These are phyloP conservation scores for Drosophila cognata DNA, from an alignment of 2,888 invertebrate species.

Conservation along the genomic window DNA sequence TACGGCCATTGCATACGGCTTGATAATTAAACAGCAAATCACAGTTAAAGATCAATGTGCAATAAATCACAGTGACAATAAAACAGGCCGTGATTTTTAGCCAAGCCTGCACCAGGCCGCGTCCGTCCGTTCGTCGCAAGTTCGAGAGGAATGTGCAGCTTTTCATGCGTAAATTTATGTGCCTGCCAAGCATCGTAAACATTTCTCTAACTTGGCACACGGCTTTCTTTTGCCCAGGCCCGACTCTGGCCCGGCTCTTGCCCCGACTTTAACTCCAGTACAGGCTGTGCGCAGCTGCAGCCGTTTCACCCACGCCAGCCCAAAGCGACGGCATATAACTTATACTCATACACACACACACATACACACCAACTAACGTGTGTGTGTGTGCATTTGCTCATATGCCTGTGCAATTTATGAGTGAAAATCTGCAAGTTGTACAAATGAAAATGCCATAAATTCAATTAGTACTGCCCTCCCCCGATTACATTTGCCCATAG, in stretches of 20 bases:
- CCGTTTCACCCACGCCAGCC: conserved; percentile 76
- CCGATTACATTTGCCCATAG: conserved; percentile 12
- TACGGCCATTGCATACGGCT: not conserved
- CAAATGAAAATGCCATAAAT: conserved; percentile 76
- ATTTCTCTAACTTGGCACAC: conserved; percentile 66
- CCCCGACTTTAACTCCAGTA: conserved; percentile 9
- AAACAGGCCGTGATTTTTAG: conserved; percentile 45
- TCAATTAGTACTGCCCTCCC: conserved; percentile 63
- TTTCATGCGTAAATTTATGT: conserved; percentile 82
- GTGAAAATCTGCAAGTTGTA: conserved; percentile 72
- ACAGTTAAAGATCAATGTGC: conserved; percentile 31
- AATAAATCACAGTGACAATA: conserved; percentile 72
- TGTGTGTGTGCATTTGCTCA: conserved; percentile 43
- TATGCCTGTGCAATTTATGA: conserved; percentile 69
- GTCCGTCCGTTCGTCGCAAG: conserved; percentile 14
- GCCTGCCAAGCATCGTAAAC: conserved; percentile 77
- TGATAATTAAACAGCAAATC: conserved; percentile 45
- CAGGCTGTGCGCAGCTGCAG: conserved; percentile 69
- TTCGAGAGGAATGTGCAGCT: conserved; percentile 56
- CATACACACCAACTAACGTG: not conserved
- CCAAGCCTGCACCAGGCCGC: conserved; percentile 40
- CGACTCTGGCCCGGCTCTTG: conserved; percentile 8
- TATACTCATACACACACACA: conserved; percentile 32
- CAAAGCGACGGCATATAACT: conserved; percentile 65
- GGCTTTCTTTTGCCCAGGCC: conserved; percentile 55